Percentiles rank a stretch among this genome's conserved stretches.
phyloP scores from a whole-genome alignment of 1,140 invertebrate genomes.

The Zelostemma sp. region DNA sequence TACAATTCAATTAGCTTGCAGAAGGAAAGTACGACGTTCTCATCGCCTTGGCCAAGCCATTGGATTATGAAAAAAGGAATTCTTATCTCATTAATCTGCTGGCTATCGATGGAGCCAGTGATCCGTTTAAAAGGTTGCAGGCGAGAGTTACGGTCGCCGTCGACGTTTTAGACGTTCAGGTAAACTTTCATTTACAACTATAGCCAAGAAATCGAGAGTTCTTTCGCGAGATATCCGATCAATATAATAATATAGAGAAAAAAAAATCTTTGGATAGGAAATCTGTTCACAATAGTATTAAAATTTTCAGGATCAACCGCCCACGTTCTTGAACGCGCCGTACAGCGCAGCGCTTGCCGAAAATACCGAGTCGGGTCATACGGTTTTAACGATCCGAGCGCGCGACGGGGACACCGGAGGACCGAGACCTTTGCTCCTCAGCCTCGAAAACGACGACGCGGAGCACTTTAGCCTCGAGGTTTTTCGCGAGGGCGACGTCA shows the following conservation, averaged over 20 bases:
- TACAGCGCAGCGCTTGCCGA: conserved; percentile 83
- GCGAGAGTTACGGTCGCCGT: conserved; percentile 80
- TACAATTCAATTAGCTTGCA: conserved; percentile 66
- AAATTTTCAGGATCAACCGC: conserved; percentile 78
- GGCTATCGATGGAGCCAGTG: conserved; percentile 76
- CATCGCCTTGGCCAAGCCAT: conserved; percentile 73
- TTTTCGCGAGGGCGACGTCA: conserved; percentile 70
- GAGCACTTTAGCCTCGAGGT: conserved; percentile 77
- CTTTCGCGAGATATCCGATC: background rate
- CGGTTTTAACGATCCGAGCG: conserved; percentile 78
- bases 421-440: conserved; percentile 75
- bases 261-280: too few species aligned
- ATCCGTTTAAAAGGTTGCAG: conserved; percentile 71
- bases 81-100: conserved; percentile 79
- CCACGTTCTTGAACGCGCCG: conserved; percentile 82
- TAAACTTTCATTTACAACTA: conserved; percentile 37
- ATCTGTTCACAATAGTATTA: background rate
- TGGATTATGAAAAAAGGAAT: conserved; percentile 82
- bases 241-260: too few species aligned
- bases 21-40: conserved; percentile 80
- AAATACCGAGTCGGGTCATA: conserved; percentile 74
- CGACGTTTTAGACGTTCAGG: conserved; percentile 81
- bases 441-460: conserved; percentile 77
- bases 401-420: conserved; percentile 84
- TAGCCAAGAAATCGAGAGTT: background rate